Base-by-base conservation (phyloP, 2,113 vertebrate species). In the Pristiophorus japonicus region DNA sequence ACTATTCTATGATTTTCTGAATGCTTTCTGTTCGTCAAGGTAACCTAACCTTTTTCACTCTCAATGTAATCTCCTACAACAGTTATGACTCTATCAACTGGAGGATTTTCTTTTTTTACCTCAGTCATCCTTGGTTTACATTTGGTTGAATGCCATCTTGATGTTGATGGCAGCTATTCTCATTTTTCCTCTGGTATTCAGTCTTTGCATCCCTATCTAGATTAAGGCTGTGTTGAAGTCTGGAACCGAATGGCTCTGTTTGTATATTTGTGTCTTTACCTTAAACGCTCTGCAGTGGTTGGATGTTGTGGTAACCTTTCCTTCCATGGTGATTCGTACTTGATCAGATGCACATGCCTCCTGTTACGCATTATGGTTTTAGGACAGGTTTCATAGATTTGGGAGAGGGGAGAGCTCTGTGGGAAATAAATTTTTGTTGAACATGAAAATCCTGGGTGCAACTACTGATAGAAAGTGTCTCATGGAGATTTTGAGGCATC, bases 151-250 rank as follows among this genome's bases (percentile, higher is more conserved):
- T 47, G 4, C 45, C 10, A 51, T 22, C 84, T 47, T 5, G 45
- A 51, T 87, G 45, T 81, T 42, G 75, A 81, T 87, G 75, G 75
- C 75, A 81, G 75, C n/a, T 81, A 78, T 81, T 81, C 75, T 81
- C 75, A 81, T 42, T 18, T 38, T 18, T 87, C 45, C 20, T 51
- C 22, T 47, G 45, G 22, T 18, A 51, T 24, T 87, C 45, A 45
- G 42, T 7, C 42, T 24, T 87, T 87, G 84, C 45, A 30, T 24
- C 10, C 18, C 22, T 87, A 1, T 47, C 8, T 87, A 14, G 42
- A n/a, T n/a, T n/a, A n/a, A n/a, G n/a, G n/a, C n/a, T n/a, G n/a
- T n/a, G n/a, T n/a, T n/a, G n/a, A n/a, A 51, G 45, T 24, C 45
- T 27, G 84, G 22, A 87, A 22, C 20, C 20, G 10, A 87, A 6